Conservation (phyloP, 2,888 invertebrate genomes). For the Dynastes hyllus region DNA sequence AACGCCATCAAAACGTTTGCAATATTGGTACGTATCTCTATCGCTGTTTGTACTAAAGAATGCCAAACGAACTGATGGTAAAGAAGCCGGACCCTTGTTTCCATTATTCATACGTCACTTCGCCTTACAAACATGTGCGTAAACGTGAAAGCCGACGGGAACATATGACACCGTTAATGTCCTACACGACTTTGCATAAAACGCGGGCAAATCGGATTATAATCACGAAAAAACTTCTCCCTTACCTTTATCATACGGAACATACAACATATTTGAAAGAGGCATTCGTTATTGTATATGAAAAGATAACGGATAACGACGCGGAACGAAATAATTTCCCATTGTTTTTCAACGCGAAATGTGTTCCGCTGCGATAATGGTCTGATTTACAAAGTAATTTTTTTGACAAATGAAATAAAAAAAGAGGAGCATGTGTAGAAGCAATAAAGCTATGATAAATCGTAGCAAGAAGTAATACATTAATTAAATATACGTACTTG, state of each 20-base stretch:
- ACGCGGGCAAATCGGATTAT: conserved; percentile 42
- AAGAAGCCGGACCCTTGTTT: neutral
- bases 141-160: conserved; percentile 22
- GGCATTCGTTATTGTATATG: conserved; percentile 6
- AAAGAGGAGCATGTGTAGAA: neutral
- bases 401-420: neutral
- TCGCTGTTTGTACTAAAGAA: neutral
- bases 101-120: conserved; percentile 12
- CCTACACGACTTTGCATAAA: conserved; percentile 46
- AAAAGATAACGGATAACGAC: conserved; percentile 13
- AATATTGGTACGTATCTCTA: neutral
- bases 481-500: too few species aligned
- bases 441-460: too few species aligned
- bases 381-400: conserved; percentile 17
- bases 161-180: conserved; percentile 39
- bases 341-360: neutral
- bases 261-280: neutral
- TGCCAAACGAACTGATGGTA: neutral
- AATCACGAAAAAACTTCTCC: conserved; percentile 28
- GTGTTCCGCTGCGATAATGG: conserved; percentile 9
- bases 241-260: conserved; percentile 4
- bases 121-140: conserved; percentile 3
- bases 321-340: conserved; percentile 11
- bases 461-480: too few species aligned
- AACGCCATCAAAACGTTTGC: neutral